Percentiles rank a stretch among this genome's conserved stretches.
Evolutionary conservation across 2,888 invertebrate species (phyloP).

Genomic region (Yponomeuta sedellus): DNA sequence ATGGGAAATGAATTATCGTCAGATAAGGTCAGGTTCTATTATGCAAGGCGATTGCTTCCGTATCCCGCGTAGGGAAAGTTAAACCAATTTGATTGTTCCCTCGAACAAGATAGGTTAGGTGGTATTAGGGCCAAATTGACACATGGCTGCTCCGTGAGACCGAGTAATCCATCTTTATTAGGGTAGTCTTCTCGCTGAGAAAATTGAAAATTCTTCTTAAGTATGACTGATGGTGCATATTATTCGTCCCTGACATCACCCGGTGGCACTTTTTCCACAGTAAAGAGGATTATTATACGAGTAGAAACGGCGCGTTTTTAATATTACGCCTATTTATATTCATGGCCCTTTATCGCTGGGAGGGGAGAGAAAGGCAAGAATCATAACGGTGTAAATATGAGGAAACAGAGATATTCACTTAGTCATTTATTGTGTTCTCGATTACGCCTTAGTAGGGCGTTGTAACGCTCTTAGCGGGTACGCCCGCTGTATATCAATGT

Average conservation of each 20-base stretch:
- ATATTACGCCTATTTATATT: conserved; percentile 72
- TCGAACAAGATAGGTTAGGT: conserved; percentile 14
- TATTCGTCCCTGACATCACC: conserved; percentile 50
- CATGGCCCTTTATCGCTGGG: conserved; percentile 53
- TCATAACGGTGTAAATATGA: conserved; percentile 53
- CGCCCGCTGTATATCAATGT: conserved; percentile 12
- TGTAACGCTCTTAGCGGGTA: conserved; percentile 4
- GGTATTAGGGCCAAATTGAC: conserved; percentile 37
- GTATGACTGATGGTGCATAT: conserved; percentile 73
- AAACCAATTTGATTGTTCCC: conserved; percentile 14
- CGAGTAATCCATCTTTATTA: conserved; percentile 68
- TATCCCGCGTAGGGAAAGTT: conserved; percentile 1
- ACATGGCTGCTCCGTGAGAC: conserved; percentile 40
- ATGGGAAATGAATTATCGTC: not conserved
- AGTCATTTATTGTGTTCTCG: conserved; percentile 44
- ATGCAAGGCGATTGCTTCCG: not conserved
- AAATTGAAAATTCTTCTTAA: conserved; percentile 74
- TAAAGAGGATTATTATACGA: conserved; percentile 63
- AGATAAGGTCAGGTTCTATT: not conserved
- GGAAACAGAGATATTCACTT: conserved; percentile 64
- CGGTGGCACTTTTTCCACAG: conserved; percentile 52
- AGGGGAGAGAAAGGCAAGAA: conserved; percentile 47
- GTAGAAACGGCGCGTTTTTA: conserved; percentile 57
- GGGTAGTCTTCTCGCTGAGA: conserved; percentile 50
- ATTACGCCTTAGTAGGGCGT: conserved; percentile 9